These are phyloP conservation scores for Phataginus tetradactyla DNA, from an alignment of 2,797 vertebrate genomes.

Conservation along the genomic window DNA sequence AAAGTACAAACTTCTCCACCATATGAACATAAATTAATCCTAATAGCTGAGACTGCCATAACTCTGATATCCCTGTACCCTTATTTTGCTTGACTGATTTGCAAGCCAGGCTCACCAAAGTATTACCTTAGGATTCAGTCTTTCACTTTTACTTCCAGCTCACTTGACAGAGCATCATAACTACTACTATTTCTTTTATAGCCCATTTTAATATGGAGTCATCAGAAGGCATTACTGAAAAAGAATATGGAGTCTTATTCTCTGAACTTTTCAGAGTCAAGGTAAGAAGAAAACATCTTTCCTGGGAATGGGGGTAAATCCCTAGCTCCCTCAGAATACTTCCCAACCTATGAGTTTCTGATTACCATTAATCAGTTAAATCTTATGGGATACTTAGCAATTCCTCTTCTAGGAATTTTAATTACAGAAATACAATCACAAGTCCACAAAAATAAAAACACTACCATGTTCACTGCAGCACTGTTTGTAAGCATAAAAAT, in stretches of 20 bases:
- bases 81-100: background rate
- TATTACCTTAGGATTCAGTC: background rate
- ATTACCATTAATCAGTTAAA: slow-evolving; percentile 32
- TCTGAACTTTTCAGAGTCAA: slow-evolving; percentile 31
- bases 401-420: slow-evolving; percentile 29
- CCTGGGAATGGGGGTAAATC: background rate
- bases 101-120: background rate
- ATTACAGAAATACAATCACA: background rate
- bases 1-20: background rate
- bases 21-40: background rate
- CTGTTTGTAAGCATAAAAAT: background rate
- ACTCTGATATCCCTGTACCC: background rate
- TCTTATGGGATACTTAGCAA: background rate
- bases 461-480: background rate
- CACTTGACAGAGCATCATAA: background rate
- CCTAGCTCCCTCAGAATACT: background rate
- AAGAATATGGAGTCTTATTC: background rate
- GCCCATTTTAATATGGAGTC: background rate
- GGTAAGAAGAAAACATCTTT: background rate
- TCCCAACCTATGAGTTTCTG: background rate
- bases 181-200: background rate
- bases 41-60: background rate
- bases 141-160: slow-evolving; percentile 17
- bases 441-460: slow-evolving; percentile 41
- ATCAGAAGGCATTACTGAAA: background rate